phyloP scores from a whole-genome alignment of 2,888 invertebrate genomes.

The Heliconius sara region DNA sequence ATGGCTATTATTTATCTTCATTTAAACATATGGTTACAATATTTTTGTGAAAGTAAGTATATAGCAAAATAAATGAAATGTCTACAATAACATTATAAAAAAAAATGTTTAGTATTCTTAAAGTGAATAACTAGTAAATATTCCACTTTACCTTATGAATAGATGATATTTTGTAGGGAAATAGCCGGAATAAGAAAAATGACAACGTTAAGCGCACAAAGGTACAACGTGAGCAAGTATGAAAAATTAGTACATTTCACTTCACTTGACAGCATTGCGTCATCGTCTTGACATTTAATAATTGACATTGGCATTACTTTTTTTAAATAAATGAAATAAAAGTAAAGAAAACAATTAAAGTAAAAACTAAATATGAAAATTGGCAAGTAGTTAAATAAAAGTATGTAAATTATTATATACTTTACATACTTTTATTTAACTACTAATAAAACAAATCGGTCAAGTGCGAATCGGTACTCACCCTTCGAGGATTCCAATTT shows the following conservation, averaged over 20 bases:
- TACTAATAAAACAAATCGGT: too few species aligned
- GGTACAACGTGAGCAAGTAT: slow-evolving; percentile 18
- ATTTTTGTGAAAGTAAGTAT: neutral
- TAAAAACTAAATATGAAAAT: neutral
- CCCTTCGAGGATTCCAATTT: too few species aligned
- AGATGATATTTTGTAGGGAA: neutral
- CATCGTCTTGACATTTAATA: slow-evolving; percentile 3
- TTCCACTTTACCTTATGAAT: neutral
- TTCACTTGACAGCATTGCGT: neutral
- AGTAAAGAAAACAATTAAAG: neutral
- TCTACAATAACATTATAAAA: neutral
- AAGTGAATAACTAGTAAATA: slow-evolving; percentile 1
- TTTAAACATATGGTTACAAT: slow-evolving; percentile 14
- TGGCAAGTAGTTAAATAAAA: too few species aligned
- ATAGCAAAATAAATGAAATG: neutral
- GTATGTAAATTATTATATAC: too few species aligned
- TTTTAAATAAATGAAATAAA: neutral
- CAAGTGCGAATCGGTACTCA: too few species aligned
- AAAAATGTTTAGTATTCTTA: neutral
- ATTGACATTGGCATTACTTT: slow-evolving; percentile 6
- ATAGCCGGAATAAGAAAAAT: neutral
- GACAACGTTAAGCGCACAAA: neutral
- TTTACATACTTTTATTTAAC: too few species aligned
- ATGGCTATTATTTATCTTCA: neutral
- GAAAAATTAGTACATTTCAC: slow-evolving; percentile 19